These are phyloP conservation scores for Lasioglossum baleicum DNA, from an alignment of 1,140 invertebrate genomes.

Conservation along the genomic window DNA sequence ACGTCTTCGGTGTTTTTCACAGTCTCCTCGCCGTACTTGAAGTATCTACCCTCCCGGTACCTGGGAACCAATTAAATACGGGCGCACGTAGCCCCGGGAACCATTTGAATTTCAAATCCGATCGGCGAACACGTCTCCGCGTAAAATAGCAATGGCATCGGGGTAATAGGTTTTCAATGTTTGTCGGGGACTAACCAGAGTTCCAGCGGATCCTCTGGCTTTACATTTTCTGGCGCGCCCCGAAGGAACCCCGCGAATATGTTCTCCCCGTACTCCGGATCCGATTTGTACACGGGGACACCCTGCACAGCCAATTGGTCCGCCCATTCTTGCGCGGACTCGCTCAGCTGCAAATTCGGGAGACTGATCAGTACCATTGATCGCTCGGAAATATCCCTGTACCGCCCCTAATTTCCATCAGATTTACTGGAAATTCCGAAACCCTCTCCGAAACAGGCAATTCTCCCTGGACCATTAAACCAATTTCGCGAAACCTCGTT, in stretches of 20 bases:
- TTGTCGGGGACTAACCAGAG: conserved; percentile 66
- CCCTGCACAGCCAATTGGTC: conserved; percentile 81
- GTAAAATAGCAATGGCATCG: background rate
- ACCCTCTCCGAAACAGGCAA: no score
- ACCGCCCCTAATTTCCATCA: no score
- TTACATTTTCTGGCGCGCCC: conserved; percentile 65
- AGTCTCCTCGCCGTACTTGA: conserved; percentile 54
- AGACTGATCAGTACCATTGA: no score
- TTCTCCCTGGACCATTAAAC: no score
- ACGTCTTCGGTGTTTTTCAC: conserved; percentile 48
- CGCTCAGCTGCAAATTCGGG: conserved; percentile 72
- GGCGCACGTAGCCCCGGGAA: no score
- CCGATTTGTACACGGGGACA: conserved; percentile 80
- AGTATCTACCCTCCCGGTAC: conserved; percentile 64
- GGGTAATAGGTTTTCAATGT: conserved; percentile 2
- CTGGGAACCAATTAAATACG: conserved; percentile 30
- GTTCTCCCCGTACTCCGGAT: conserved; percentile 83
- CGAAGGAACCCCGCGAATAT: conserved; percentile 81
- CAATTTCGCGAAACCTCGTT: no score
- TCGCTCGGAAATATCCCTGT: no score
- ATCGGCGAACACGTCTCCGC: background rate
- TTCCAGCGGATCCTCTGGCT: conserved; percentile 63
- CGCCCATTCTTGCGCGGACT: conserved; percentile 84
- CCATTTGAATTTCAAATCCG: background rate
- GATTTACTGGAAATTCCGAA: no score